Evolutionary conservation across 2,888 invertebrate species (phyloP), one percentile per base, ranked within the genome.

Genomic region (Periphyllus acericola): DNA sequence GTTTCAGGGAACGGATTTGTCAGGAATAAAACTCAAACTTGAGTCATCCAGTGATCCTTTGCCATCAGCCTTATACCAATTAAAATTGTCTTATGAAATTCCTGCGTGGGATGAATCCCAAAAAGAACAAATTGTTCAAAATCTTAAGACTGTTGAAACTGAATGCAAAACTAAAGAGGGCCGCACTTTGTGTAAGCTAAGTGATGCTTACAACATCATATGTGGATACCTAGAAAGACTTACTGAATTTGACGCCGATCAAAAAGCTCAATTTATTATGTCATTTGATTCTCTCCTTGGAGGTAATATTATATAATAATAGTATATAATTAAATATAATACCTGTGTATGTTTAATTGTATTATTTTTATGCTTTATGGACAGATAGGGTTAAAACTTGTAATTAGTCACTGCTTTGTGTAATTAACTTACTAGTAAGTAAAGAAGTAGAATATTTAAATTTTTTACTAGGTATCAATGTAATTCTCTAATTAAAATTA

Each of bases 81-180:
- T 87, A 29, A 80, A 87, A 60, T 66, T 6, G 0, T 60, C 14
- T 36, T 66, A 46, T 52, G 85, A 78, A 11, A 32, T 34, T 0
- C 3, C 86, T 8, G 4, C n/a, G 14, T 87, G 86, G 86, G 72
- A 87, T 19, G 86, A 81, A 14, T 8, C 40, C 2, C 52, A 66
- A 25, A 72, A 68, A 66, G 36, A 80, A 29, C 55, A 36, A 40
- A 87, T 87, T 40, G 72, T 87, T 0, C 29, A 74, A 1, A 32
- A 80, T 19, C 36, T 87, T 5, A 36, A 3, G 3, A 40, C 40
- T 9, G 86, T 87, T 17, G 80, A 80, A 66, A 74, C 29, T 1
- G 74, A 87, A 74, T 87, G 86, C 40, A 81, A 72, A 32, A 87
- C 86, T 5, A 40, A 74, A 6, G 86, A 87, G 1, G 86, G 86